Evolutionary conservation across 2,888 invertebrate species (phyloP), one percentile per base, ranked within the genome.

Genomic region (Taphrorychus bicolor): DNA sequence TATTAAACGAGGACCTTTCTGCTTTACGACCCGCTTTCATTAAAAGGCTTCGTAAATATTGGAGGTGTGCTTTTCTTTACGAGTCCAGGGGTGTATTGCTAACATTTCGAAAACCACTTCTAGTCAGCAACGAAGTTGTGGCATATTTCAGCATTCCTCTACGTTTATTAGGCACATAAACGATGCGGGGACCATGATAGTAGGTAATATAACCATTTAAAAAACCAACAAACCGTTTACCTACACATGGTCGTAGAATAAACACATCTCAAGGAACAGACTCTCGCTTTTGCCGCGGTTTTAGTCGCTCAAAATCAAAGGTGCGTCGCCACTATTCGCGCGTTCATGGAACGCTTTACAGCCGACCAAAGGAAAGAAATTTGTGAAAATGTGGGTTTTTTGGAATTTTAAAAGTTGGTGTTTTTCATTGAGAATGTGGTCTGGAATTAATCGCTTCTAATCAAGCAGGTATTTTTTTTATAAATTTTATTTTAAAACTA

Each of bases 211-310:
- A 14, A 5, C 45, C 45, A 66, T 66, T 66, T 60, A 66, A 60
- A 66, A 66, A 66, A 66, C 59, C 59, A 66, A 66, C 60, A 66
- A 66, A 56, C 32, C 60, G 66, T 66, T 66, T 66, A 66, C 65
- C 53, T 65, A 60, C 66, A 66, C 59, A 61, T 61, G 66, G 51
- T 66, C 18, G 61, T 48, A 63, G 56, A 63, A 68, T 64, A 68
- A 68, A 68, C 68, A 68, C 53, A 59, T 67, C 68, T 68, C 68
- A 64, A 63, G 63, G 68, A 68, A 68, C 68, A 59, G 41, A 68
- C 59, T 54, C 18, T 63, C 56, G 57, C 59, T 5, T 24, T 18
- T 41, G 22, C 17, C 17, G 18, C 54, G 54, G 42, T 9, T 42
- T 57, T 41, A 57, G 57, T 57, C 54, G 63, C 49, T 51, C 51